Evolutionary conservation across 2,888 invertebrate species (phyloP).

Genomic region (Dicranocentrus wangi): DNA sequence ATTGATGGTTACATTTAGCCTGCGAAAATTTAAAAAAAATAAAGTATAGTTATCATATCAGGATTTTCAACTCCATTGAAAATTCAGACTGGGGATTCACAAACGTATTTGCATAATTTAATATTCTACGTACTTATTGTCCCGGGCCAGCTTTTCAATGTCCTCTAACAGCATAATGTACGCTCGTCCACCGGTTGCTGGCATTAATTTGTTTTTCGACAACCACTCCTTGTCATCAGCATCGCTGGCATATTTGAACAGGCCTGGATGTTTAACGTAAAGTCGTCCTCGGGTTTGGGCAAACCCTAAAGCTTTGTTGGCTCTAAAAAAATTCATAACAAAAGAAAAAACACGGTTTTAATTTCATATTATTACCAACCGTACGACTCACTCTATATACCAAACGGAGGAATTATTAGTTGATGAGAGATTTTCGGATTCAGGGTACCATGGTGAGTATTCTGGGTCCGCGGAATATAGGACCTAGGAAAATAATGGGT

Average conservation of each 20-base stretch:
- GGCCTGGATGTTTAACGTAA: slow-evolving; percentile 85
- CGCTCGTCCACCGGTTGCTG: slow-evolving; percentile 86
- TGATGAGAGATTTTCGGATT: no score
- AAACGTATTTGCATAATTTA: no score
- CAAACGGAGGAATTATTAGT: no score
- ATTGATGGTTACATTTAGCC: slow-evolving; percentile 72
- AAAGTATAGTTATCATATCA: no score
- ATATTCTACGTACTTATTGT: slow-evolving; percentile 83
- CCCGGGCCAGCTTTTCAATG: slow-evolving; percentile 83
- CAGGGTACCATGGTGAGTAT: no score
- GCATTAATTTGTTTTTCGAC: slow-evolving; percentile 83
- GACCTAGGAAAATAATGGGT: no score
- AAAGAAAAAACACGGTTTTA: slow-evolving; percentile 27
- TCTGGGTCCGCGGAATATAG: no score
- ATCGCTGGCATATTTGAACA: slow-evolving; percentile 86
- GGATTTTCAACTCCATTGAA: no score
- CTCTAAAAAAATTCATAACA: slow-evolving; percentile 74
- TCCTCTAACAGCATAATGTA: slow-evolving; percentile 87
- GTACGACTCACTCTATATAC: no score
- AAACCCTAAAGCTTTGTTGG: slow-evolving; percentile 83
- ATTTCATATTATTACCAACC: no score
- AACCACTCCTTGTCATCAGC: slow-evolving; percentile 88
- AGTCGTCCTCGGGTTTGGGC: slow-evolving; percentile 84
- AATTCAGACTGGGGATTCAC: no score
- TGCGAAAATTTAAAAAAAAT: slow-evolving; percentile 43